Conservation (phyloP, 2,888 invertebrate genomes). For the Mayetiola destructor region DNA sequence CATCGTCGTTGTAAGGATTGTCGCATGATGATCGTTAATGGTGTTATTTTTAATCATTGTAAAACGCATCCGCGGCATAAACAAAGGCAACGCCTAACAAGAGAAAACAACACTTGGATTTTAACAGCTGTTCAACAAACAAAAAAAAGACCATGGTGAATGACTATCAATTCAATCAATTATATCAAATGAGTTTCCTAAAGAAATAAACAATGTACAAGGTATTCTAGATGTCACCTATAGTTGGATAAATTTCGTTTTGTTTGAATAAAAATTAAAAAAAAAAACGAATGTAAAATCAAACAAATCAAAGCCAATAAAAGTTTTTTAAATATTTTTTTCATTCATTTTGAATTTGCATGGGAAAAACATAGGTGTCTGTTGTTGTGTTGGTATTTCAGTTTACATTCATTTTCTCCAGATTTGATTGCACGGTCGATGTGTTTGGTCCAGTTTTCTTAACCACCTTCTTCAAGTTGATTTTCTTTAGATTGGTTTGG, state of each 20-base stretch:
- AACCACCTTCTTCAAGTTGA: conserved; percentile 20
- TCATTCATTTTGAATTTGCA: background rate
- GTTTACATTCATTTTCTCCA: conserved; percentile 29
- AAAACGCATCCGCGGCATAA: conserved; percentile 66
- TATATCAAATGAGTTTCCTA: no score
- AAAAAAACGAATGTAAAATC: no score
- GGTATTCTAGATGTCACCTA: no score
- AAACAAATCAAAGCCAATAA: no score
- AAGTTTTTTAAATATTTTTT: no score
- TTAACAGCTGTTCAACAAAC: conserved; percentile 59
- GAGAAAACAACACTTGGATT: conserved; percentile 57
- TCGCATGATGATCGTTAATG: conserved; percentile 51
- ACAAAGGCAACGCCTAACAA: conserved; percentile 56
- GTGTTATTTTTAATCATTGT: conserved; percentile 58
- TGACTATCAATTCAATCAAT: no score
- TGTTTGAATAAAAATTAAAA: no score
- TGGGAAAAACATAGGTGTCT: no score
- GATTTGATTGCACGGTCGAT: conserved; percentile 26
- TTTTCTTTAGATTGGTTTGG: conserved; percentile 17
- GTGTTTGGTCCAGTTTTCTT: conserved; percentile 27
- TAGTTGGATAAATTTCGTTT: no score
- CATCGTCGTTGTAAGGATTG: conserved; percentile 62
- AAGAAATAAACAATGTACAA: no score
- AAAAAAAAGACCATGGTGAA: conserved; percentile 27
- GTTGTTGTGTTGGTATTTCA: no score